Conservation (phyloP, 2,113 vertebrate genomes). For the Podarcis raffonei region DNA sequence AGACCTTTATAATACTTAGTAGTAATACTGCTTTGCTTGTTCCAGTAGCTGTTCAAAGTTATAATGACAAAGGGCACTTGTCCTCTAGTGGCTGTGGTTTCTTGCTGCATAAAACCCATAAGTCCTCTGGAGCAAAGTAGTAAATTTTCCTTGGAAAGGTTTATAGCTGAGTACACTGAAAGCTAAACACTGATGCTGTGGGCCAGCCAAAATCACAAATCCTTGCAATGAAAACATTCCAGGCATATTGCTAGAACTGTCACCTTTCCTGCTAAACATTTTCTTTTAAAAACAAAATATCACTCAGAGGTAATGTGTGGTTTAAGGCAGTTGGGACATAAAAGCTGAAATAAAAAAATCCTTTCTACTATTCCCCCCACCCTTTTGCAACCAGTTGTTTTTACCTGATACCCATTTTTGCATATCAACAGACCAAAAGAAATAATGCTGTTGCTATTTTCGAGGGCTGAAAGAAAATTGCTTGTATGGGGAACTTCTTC, state of each 20-base stretch:
- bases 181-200: background rate
- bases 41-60: background rate
- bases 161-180: background rate
- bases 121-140: background rate
- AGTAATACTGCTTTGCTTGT: slow-evolving; percentile 13
- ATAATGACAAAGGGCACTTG: background rate
- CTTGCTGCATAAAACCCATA: background rate
- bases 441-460: background rate
- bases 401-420: background rate
- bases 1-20: background rate
- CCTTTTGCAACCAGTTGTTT: background rate
- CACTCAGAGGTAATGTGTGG: background rate
- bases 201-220: background rate
- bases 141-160: background rate
- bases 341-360: background rate
- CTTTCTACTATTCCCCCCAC: background rate
- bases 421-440: rapidly evolving
- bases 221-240: background rate
- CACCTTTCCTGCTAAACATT: rapidly evolving
- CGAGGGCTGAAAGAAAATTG: background rate
- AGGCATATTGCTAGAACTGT: rapidly evolving
- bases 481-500: background rate
- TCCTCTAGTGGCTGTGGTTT: slow-evolving; percentile 2
- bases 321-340: rapidly evolving
- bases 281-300: background rate